Evolutionary conservation across 2,113 vertebrate species (phyloP).

Genomic region (Ondatra zibethicus): DNA sequence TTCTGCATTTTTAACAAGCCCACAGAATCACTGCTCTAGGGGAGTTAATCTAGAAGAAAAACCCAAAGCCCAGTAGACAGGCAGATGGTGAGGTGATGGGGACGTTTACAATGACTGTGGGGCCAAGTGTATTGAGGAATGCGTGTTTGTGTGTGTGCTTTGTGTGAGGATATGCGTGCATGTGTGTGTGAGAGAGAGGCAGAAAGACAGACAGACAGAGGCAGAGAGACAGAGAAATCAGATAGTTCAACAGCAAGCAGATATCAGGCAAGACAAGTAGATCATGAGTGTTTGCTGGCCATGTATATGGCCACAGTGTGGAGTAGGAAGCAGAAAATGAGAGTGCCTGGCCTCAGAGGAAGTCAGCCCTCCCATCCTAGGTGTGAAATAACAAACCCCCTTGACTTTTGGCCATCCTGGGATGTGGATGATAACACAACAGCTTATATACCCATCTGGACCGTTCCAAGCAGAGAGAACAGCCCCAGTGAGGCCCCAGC

Average conservation of each 20-base stretch:
- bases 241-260: background rate
- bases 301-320: background rate
- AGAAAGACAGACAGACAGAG: background rate
- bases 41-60: conserved; percentile 56
- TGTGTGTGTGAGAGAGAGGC: too few species aligned
- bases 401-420: background rate
- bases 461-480: background rate
- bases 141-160: too few species aligned
- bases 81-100: background rate
- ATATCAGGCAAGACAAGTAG: background rate
- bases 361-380: background rate
- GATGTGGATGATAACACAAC: background rate
- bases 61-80: background rate
- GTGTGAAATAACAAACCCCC: background rate
- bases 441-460: background rate
- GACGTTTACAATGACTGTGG: background rate
- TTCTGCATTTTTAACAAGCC: conserved; percentile 45
- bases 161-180: background rate
- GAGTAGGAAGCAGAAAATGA: background rate
- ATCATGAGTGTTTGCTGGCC: background rate
- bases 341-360: background rate
- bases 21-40: background rate
- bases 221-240: background rate
- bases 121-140: background rate
- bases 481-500: background rate